Conservation (phyloP, 92 coral and sea anemone species). For the Porites rus region DNA sequence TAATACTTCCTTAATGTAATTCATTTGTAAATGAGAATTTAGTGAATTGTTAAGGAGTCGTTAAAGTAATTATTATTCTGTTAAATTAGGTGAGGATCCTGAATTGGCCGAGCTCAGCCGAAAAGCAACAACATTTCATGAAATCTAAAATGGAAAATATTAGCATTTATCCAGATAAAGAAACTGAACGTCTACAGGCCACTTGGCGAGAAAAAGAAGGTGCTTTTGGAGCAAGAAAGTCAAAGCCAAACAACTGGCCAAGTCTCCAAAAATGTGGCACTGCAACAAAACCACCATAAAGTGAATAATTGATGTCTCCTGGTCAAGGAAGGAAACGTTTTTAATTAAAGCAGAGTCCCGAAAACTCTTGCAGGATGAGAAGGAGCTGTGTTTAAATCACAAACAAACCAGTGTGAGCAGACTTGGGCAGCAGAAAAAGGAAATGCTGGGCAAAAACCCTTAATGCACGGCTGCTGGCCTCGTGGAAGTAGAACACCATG, state of each 20-base stretch:
- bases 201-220: slow-evolving; percentile 3
- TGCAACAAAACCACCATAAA: slow-evolving; percentile 16
- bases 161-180: slow-evolving; percentile 13
- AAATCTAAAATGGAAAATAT: slow-evolving; percentile 29
- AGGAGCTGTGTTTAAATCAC: not conserved
- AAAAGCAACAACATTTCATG: not conserved
- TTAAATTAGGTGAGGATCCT: too few relatives aligned
- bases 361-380: slow-evolving; percentile 22
- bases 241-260: slow-evolving; percentile 34
- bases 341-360: slow-evolving; percentile 41
- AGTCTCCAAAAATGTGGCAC: slow-evolving; percentile 8
- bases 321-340: slow-evolving; percentile 43
- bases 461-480: slow-evolving; percentile 54
- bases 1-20: too few relatives aligned
- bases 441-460: slow-evolving; percentile 36
- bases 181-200: not conserved
- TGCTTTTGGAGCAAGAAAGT: slow-evolving; percentile 33
- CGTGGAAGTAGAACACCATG: slow-evolving; percentile 16
- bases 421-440: slow-evolving; percentile 25
- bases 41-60: too few relatives aligned
- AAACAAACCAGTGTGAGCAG: not conserved
- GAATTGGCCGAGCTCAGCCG: not conserved
- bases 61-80: too few relatives aligned
- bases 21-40: too few relatives aligned
- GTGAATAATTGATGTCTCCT: slow-evolving; percentile 57